These are phyloP conservation scores for Megaceryle alcyon DNA, from an alignment of 2,797 vertebrate genomes.

Conservation along the genomic window DNA sequence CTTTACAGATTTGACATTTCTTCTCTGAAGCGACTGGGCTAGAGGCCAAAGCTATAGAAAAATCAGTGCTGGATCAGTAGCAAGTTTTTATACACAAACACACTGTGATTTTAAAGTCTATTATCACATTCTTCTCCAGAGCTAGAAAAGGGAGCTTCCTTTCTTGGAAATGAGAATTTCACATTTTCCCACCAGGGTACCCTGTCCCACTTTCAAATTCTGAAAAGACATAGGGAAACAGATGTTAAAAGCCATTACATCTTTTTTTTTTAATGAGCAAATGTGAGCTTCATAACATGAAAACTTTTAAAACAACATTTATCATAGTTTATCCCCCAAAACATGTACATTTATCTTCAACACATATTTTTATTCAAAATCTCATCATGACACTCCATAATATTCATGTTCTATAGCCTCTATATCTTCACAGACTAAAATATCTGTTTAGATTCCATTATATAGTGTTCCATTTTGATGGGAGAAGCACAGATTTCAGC, in stretches of 20 bases:
- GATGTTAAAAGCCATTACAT: not conserved
- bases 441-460: not conserved
- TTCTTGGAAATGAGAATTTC: not conserved
- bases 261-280: not conserved
- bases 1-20: slow-evolving; percentile 37
- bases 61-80: slow-evolving; percentile 42
- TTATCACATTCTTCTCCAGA: not conserved
- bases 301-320: not conserved
- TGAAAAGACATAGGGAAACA: not conserved
- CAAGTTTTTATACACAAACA: slow-evolving; percentile 42
- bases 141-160: not conserved
- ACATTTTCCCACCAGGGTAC: not conserved
- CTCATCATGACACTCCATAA: not conserved
- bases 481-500: not conserved
- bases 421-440: not conserved
- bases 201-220: not conserved
- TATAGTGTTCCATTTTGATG: not conserved
- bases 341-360: not conserved
- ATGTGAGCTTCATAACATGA: not conserved
- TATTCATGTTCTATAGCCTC: not conserved
- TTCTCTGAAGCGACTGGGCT: slow-evolving; percentile 50
- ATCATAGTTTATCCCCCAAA: not conserved
- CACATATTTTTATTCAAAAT: not conserved
- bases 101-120: slow-evolving; percentile 27
- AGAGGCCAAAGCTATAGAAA: slow-evolving; percentile 26